These are phyloP conservation scores for Bombus haemorrhoidalis DNA, from an alignment of 1,140 invertebrate genomes.

Conservation along the genomic window DNA sequence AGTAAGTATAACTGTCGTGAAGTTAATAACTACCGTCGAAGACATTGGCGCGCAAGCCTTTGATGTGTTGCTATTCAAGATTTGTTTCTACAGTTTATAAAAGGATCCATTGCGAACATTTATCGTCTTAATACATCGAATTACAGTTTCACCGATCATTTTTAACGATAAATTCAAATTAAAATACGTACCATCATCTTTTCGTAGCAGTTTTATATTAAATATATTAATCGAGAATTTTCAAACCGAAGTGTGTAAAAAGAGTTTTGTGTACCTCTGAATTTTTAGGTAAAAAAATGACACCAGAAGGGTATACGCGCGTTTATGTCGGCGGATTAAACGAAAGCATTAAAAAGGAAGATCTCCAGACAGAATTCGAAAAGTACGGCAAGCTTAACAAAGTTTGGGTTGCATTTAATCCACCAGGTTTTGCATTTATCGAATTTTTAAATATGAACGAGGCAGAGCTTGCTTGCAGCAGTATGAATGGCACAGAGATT, in stretches of 20 bases:
- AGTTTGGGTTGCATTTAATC: slow-evolving; percentile 98
- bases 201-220: not conserved
- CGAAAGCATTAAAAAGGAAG: slow-evolving; percentile 93
- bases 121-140: not conserved
- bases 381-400: slow-evolving; percentile 96
- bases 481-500: slow-evolving; percentile 93
- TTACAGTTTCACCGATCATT: not conserved
- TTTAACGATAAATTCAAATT: not conserved
- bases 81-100: slow-evolving; percentile 5
- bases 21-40: slow-evolving; percentile 24
- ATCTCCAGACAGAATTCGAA: slow-evolving; percentile 92
- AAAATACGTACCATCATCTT: not conserved
- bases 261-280: slow-evolving; percentile 10
- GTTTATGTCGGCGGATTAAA: slow-evolving; percentile 93
- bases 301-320: slow-evolving; percentile 84
- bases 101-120: slow-evolving; percentile 9
- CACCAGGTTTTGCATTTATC: slow-evolving; percentile 98
- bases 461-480: slow-evolving; percentile 96
- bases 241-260: not conserved
- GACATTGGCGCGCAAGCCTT: slow-evolving; percentile 53
- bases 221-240: not conserved
- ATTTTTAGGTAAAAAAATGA: slow-evolving; percentile 75
- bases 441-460: slow-evolving; percentile 98
- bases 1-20: slow-evolving; percentile 36
- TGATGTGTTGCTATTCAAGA: slow-evolving; percentile 10